phyloP scores from a whole-genome alignment of 2,113 vertebrate species.

The Butastur rufipennis region DNA sequence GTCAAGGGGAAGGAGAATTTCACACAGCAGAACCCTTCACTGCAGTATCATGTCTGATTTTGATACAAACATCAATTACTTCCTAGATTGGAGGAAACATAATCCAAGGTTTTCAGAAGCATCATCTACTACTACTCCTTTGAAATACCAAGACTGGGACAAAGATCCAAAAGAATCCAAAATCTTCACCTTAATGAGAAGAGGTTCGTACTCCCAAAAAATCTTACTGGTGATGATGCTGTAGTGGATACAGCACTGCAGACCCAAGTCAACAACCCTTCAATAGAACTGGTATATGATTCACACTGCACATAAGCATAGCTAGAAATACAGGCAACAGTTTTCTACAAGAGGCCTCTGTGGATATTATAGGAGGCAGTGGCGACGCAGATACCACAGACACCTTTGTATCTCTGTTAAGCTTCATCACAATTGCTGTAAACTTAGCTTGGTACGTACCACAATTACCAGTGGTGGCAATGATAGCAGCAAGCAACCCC shows the following conservation, averaged over 20 bases:
- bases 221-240: background rate
- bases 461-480: background rate
- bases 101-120: background rate
- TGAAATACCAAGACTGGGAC: background rate
- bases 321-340: background rate
- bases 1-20: background rate
- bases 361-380: background rate
- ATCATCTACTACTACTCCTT: background rate
- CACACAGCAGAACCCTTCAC: background rate
- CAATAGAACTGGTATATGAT: background rate
- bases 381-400: accelerated
- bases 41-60: background rate
- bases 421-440: background rate
- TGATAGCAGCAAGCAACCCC: background rate
- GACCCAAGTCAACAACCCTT: background rate
- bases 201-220: background rate
- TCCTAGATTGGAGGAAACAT: background rate
- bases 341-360: background rate
- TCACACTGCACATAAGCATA: background rate
- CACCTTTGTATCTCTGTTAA: background rate
- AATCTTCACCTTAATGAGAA: background rate
- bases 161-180: background rate
- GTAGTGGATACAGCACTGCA: background rate
- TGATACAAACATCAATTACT: background rate
- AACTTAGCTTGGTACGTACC: background rate